These are phyloP conservation scores for Melieria picta DNA, from an alignment of 2,888 invertebrate genomes.

Conservation along the genomic window DNA sequence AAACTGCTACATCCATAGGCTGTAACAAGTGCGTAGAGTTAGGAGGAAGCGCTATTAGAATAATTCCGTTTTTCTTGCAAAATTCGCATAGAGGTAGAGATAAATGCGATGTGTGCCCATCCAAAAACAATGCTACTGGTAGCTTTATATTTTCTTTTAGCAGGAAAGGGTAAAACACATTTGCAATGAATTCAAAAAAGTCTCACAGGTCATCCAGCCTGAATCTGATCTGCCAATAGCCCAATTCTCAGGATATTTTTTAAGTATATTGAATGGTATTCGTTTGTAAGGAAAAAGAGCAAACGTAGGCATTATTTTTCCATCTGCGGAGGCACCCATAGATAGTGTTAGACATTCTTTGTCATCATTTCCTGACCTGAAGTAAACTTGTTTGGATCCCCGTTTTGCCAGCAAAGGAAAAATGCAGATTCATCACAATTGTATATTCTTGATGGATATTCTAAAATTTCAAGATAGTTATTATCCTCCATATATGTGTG, in stretches of 20 bases:
- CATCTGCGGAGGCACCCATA: slow-evolving; percentile 25
- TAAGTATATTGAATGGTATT: slow-evolving; percentile 22
- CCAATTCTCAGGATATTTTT: slow-evolving; percentile 33
- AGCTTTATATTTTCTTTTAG: not conserved
- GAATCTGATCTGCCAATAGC: slow-evolving; percentile 52
- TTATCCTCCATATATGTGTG: slow-evolving; percentile 48
- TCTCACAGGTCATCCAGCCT: slow-evolving; percentile 62
- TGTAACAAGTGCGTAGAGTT: too few species aligned
- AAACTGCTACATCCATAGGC: too few species aligned
- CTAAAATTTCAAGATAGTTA: slow-evolving; percentile 42
- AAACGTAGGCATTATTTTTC: slow-evolving; percentile 24
- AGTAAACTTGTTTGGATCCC: slow-evolving; percentile 52
- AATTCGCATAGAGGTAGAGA: slow-evolving; percentile 55
- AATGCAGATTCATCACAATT: slow-evolving; percentile 62
- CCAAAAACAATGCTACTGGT: slow-evolving; percentile 9
- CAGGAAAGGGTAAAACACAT: slow-evolving; percentile 49
- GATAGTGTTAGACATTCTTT: slow-evolving; percentile 42
- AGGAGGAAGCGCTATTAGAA: slow-evolving; percentile 6
- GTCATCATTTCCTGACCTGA: slow-evolving; percentile 46
- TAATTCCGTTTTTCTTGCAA: slow-evolving; percentile 40
- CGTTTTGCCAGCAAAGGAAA: slow-evolving; percentile 53
- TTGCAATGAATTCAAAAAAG: too few species aligned
- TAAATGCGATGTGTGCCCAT: slow-evolving; percentile 48
- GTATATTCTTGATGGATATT: slow-evolving; percentile 51
- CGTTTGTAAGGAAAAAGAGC: slow-evolving; percentile 28